Evolutionary conservation across 2,113 vertebrate species (phyloP), one percentile per base, ranked within the genome.

Genomic region (Toxotes chatareus): DNA sequence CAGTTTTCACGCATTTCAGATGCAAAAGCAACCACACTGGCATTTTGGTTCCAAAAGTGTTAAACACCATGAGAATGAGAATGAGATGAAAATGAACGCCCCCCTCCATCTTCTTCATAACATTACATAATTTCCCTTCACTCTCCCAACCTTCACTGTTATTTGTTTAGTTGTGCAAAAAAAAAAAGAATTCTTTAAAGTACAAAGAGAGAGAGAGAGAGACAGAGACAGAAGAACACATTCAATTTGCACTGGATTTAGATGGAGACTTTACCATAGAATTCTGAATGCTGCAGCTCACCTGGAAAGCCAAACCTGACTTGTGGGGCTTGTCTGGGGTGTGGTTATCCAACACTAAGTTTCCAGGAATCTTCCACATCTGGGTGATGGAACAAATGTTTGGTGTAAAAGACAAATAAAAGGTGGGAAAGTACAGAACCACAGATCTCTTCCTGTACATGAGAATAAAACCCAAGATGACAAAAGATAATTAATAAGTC

Each of bases 241-340:
- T 19, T 63, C 21, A 65, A 27, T 16, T 23, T 7, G 2, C 53
- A 56, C 9, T 56, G 13, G 0, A 14, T 23, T 27, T 64, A 16
- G 27, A 19, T 57, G 40, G 11, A 40, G 49, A 51, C 19, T 38
- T 27, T 14, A 21, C 71, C 27, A 1, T 2, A 17, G 5, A 55
- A 36, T 65, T 27, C 8, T 72, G 13, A 23, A 44, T 56, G n/a
- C 51, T 66, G 69, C 23, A 63, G 2, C 57, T 79, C 62, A 93
- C 91, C 87, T 90, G 81, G 53, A 82, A 76, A 79, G 72, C 27
- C 56, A 1, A 5, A 4, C 36, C 69, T 19, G 79, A 79, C 5
- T 6, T 76, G 19, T 32, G 5, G 44, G 57, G 34, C 32, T 74
- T 53, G n/a, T 68, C 38, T n/a, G 65, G 27, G 51, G 7, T 36